A percentile compares a stretch with the other conserved stretches of the same genome.
Conservation (phyloP, 2,888 invertebrate species). For the Hoplodrina ambigua region DNA sequence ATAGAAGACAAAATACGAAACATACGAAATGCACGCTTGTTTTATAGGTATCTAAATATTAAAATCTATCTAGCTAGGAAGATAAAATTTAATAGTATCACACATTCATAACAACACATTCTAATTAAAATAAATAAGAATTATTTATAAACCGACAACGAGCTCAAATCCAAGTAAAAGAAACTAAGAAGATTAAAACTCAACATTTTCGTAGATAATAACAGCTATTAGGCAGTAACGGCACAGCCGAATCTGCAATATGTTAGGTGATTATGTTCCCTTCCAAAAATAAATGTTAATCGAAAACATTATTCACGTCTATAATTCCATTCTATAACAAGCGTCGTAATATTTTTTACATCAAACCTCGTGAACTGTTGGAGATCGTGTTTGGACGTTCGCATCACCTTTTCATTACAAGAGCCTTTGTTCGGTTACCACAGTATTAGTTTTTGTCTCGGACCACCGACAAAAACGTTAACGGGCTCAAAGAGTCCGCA, state of each 20-base stretch:
- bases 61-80: constrained; percentile 4
- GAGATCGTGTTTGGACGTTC: constrained; percentile 64
- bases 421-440: constrained; percentile 77
- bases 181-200: constrained; percentile 35
- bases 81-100: not conserved
- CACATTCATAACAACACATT: not conserved
- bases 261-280: constrained; percentile 37
- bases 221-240: constrained; percentile 41
- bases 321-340: constrained; percentile 54
- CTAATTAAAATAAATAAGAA: constrained; percentile 34
- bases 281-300: constrained; percentile 50
- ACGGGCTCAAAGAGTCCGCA: constrained; percentile 71
- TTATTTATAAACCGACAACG: constrained; percentile 19
- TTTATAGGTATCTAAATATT: not conserved
- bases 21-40: not conserved
- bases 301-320: constrained; percentile 40
- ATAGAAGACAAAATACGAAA: constrained; percentile 14
- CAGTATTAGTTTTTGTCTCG: constrained; percentile 80
- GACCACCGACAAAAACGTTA: constrained; percentile 74
- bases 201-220: constrained; percentile 39
- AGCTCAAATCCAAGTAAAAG: constrained; percentile 20
- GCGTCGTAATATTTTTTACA: constrained; percentile 59
- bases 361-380: constrained; percentile 51
- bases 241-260: constrained; percentile 49
- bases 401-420: constrained; percentile 76